A percentile compares a stretch with the other conserved stretches of the same genome.
Conservation (phyloP, 2,888 invertebrate species). For the Andrena fulva region DNA sequence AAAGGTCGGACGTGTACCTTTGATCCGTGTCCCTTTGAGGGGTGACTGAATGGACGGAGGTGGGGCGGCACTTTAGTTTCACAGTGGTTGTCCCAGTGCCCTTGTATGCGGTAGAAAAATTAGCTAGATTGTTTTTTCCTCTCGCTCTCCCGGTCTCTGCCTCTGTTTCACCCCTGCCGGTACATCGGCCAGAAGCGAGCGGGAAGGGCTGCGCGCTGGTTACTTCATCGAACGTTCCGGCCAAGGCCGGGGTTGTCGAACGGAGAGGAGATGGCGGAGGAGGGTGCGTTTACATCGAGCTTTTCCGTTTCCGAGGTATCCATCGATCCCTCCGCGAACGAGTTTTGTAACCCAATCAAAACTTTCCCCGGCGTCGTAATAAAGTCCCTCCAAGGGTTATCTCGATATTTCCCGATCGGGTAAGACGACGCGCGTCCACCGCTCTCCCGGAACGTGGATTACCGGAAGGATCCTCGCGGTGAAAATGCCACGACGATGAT, state of each 20-base stretch:
- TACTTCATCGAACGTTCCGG: conserved; percentile 57
- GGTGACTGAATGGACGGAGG: conserved; percentile 64
- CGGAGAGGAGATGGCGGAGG: background rate
- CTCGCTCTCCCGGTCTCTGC: conserved; percentile 2
- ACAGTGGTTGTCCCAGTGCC: conserved; percentile 76
- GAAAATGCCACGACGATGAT: background rate
- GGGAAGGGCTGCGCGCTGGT: conserved; percentile 46
- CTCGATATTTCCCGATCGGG: conserved; percentile 52
- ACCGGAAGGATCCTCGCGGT: background rate
- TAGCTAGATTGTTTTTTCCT: conserved; percentile 75
- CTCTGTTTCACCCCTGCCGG: conserved; percentile 1
- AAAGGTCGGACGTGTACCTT: conserved; percentile 64
- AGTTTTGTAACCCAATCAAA: conserved; percentile 72
- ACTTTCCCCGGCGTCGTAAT: conserved; percentile 65
- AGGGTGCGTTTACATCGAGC: conserved; percentile 68
- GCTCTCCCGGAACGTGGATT: background rate
- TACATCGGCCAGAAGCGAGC: conserved; percentile 48
- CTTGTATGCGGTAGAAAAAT: conserved; percentile 76
- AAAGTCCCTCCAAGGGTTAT: conserved; percentile 65
- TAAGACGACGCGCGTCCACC: conserved; percentile 13
- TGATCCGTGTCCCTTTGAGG: conserved; percentile 69
- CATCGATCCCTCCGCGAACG: conserved; percentile 70
- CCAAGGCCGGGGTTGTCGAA: conserved; percentile 57
- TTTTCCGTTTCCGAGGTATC: conserved; percentile 70
- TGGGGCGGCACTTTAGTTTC: conserved; percentile 66